Evolutionary conservation across 1,140 invertebrate species (phyloP), one percentile per base, ranked within the genome.

Genomic region (Drosophila sucinea): DNA sequence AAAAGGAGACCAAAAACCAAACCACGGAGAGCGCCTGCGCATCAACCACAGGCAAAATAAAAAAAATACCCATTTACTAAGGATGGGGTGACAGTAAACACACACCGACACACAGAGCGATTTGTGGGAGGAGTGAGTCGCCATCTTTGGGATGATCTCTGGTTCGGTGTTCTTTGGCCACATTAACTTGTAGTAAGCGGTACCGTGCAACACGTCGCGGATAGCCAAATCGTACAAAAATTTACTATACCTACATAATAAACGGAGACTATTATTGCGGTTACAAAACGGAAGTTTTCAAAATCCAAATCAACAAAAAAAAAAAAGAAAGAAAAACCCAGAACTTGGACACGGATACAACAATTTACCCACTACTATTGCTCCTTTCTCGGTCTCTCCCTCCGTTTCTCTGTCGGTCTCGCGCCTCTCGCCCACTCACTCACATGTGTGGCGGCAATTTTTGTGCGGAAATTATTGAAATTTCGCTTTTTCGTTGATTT

Each of bases 391-490:
- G 25, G 60, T 41, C 63, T 60, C 55, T 63, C 65, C n/a, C 60
- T 27, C 7, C 27, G 7, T 51, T 3, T 38, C 44, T 2, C 6
- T 51, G 7, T 51, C 40, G 44, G 7, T 51, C 10, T 6, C 44
- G 1, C 11, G 17, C 17, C 17, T 44, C 55, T 6, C 62, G 1
- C 25, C 33, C 47, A 4, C 47, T 60, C 69, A 68, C 60, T 35
- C 65, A 44, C 67, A 66, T 82, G 79, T 82, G 77, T 76, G 77
- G 65, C 67, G 73, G 70, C 83, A 73, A 76, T 81, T 83, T 80
- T 86, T 81, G 70, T 87, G 82, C 87, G 87, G 87, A 90, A 90
- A 90, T 90, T 90, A 86, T 86, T 83, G 87, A 90, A 90, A 90
- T 90, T 90, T 87, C 78, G 72, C 77, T 90, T 90, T 89, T 87